phyloP scores from a whole-genome alignment of 2,797 vertebrate genomes.

The Catharus ustulatus region DNA sequence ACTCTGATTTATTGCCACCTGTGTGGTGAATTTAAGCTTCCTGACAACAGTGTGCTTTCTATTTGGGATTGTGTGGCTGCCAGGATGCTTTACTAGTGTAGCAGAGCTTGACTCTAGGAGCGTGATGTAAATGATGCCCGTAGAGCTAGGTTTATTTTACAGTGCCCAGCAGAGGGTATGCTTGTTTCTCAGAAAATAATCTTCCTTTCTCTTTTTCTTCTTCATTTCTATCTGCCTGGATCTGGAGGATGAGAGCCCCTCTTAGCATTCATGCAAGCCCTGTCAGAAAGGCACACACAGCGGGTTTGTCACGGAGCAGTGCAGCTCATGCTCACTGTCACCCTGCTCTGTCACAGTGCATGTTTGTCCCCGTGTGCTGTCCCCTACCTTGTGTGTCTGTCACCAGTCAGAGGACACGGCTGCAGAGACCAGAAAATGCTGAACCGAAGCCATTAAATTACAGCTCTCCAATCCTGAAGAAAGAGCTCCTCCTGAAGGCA shows the following conservation, averaged over 20 bases:
- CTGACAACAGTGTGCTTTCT: neutral
- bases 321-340: neutral
- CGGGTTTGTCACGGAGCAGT: neutral
- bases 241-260: conserved; percentile 6
- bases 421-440: neutral
- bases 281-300: neutral
- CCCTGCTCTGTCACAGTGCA: neutral
- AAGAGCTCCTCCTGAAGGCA: conserved; percentile 53
- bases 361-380: neutral
- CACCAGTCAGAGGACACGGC: neutral
- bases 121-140: neutral
- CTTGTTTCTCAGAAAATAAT: conserved; percentile 16
- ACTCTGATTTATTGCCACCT: neutral
- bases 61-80: neutral
- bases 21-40: neutral
- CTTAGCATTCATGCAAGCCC: neutral
- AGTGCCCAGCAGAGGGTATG: neutral
- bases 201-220: conserved; percentile 17
- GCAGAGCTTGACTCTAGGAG: neutral
- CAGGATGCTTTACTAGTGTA: neutral
- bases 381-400: neutral
- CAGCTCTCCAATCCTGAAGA: conserved; percentile 6
- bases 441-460: neutral
- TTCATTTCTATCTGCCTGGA: conserved; percentile 12
- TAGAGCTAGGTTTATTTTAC: neutral